These are phyloP conservation scores for Exocentrus adspersus DNA, from an alignment of 2,888 invertebrate species.

Conservation along the genomic window DNA sequence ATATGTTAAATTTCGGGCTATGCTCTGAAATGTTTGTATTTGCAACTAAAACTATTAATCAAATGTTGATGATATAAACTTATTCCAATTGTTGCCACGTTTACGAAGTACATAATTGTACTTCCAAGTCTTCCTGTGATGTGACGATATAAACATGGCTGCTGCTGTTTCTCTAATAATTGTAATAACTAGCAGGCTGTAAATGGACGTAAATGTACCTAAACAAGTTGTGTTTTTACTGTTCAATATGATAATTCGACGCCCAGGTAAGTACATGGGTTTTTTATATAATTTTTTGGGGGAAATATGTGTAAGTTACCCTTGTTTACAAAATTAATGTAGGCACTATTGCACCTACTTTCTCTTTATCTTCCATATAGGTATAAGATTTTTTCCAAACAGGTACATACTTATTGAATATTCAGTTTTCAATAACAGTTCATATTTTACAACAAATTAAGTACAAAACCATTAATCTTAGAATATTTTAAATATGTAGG, in stretches of 20 bases:
- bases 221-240: conserved; percentile 30
- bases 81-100: background rate
- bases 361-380: background rate
- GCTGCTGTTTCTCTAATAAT: conserved; percentile 50
- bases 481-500: no score
- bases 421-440: no score
- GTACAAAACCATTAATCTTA: no score
- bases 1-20: background rate
- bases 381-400: no score
- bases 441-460: no score
- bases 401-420: no score
- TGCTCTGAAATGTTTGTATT: background rate
- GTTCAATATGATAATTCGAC: conserved; percentile 56
- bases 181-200: conserved; percentile 43
- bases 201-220: conserved; percentile 45
- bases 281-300: conserved; percentile 24
- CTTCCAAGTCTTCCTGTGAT: conserved; percentile 40
- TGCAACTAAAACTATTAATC: conserved; percentile 9
- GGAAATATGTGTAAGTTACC: conserved; percentile 9
- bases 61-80: background rate
- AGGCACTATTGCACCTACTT: background rate
- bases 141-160: conserved; percentile 61
- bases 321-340: conserved; percentile 17
- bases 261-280: conserved; percentile 57
- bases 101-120: conserved; percentile 35